These are phyloP conservation scores for Tragelaphus strepsiceros DNA, from an alignment of 2,113 vertebrate species.

Conservation along the genomic window DNA sequence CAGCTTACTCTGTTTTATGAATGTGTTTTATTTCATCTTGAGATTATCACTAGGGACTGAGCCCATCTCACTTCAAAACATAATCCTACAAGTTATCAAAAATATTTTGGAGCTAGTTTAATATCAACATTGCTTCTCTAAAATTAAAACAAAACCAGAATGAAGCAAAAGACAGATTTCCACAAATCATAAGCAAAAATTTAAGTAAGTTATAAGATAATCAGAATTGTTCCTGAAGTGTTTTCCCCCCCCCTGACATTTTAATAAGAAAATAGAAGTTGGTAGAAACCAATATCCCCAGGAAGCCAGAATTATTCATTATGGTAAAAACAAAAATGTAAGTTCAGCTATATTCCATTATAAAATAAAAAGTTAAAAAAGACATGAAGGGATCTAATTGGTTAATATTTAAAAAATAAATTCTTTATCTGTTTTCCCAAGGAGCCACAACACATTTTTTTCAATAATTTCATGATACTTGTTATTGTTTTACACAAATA, in stretches of 20 bases:
- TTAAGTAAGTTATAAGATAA: neutral
- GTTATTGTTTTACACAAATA: neutral
- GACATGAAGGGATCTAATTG: neutral
- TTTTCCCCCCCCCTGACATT: neutral
- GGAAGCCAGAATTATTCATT: neutral
- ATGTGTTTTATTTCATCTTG: neutral
- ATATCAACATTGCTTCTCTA: neutral
- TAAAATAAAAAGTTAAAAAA: neutral
- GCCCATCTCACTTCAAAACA: neutral
- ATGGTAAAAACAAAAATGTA: neutral
- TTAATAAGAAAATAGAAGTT: neutral
- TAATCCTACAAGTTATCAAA: neutral
- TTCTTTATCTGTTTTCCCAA: neutral
- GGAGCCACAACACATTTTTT: neutral
- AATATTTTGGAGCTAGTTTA: conserved; percentile 26
- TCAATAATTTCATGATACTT: neutral
- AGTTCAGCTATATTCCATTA: neutral
- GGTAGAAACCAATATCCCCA: neutral
- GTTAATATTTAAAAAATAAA: neutral
- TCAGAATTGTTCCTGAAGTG: neutral
- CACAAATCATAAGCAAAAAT: neutral
- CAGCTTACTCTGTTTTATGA: neutral
- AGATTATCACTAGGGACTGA: neutral
- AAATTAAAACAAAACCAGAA: neutral
- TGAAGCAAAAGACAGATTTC: neutral